Percentiles rank a stretch among this genome's conserved stretches.
These are phyloP conservation scores for Cetonia aurata DNA, from an alignment of 2,888 invertebrate species.

Conservation along the genomic window DNA sequence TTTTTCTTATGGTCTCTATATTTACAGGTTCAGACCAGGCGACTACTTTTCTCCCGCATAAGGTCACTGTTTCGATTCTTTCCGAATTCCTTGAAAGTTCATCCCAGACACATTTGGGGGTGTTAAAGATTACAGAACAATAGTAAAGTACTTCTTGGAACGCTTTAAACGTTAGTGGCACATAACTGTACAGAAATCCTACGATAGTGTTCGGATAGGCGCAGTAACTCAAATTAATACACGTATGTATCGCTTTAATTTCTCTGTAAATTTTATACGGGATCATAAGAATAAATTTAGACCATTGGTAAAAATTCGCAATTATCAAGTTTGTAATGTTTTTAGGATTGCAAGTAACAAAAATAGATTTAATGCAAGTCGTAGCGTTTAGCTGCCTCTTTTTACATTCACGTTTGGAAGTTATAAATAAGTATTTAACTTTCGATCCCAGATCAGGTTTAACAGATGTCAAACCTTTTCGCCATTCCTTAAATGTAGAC, in stretches of 20 bases:
- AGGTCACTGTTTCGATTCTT: conserved; percentile 72
- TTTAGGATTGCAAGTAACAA: conserved; percentile 65
- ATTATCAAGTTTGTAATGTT: conserved; percentile 62
- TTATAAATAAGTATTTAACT: conserved; percentile 65
- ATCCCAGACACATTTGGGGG: conserved; percentile 69
- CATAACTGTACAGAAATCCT: conserved; percentile 63
- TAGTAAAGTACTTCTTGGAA: conserved; percentile 65
- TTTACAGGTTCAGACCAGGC: conserved; percentile 79
- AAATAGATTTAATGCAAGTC: conserved; percentile 62
- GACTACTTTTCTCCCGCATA: conserved; percentile 80
- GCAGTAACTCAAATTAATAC: conserved; percentile 61
- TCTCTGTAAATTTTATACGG: conserved; percentile 66
- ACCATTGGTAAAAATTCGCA: conserved; percentile 61
- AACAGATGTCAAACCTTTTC: conserved; percentile 68
- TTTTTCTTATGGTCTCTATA: conserved; percentile 70
- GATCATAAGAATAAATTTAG: conserved; percentile 30
- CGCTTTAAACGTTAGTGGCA: conserved; percentile 66
- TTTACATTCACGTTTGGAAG: conserved; percentile 57
- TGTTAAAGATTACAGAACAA: conserved; percentile 64
- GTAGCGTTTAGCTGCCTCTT: conserved; percentile 58
- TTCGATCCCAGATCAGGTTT: conserved; percentile 67
- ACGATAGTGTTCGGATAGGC: conserved; percentile 62
- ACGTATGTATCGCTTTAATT: conserved; percentile 64
- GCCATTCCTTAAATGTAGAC: conserved; percentile 74
- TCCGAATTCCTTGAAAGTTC: conserved; percentile 73